Base-by-base conservation (phyloP, 2,113 vertebrate genomes). In the Toxotes chatareus region DNA sequence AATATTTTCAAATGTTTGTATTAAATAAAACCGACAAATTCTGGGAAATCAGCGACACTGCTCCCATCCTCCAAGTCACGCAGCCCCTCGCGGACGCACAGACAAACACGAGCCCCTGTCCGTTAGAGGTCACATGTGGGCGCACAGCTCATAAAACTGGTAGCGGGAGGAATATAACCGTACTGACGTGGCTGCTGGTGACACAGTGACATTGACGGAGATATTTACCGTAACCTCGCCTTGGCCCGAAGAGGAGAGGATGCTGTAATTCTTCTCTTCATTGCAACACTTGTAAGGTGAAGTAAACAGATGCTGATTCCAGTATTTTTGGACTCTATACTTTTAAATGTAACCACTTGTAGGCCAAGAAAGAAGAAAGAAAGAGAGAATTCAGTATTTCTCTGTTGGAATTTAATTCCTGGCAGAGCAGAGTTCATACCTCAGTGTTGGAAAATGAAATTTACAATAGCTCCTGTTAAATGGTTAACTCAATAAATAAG, bases 1-100 rank as follows among this genome's bases (percentile, higher is more conserved):
- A 86, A 86, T 87, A 86, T 88, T 88, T 90, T 71, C 64, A 85
- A 91, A 91, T 91, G 75, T 92, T 90, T 91, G 76, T 10, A 51
- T 46, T 71, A 40, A 84, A 82, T 81, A 73, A 91, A 88, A 38
- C 73, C 12, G 66, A 82, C 79, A 38, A n/a, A 78, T 77, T 87
- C 68, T 84, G 73, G 83, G 80, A 91, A 91, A 81, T 71, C 72
- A 57, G 46, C 72, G 9, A 14, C 51, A 51, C 55, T 42, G 67
- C 80, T 68, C 73, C 67, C 40, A 40, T 59, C 55, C 72, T 61
- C 53, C 66, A 12, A 63, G 66, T 77, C 71, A 62, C 49, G 42
- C 63, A 61, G 40, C 17, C 75, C 11, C 71, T 63, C 21, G 9
- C n/a, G 64, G 66, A 74, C 76, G 47, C 75, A 57, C 13, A 46